Base-by-base conservation (phyloP, 2,888 invertebrate species). In the Rhabditoides inermis region DNA sequence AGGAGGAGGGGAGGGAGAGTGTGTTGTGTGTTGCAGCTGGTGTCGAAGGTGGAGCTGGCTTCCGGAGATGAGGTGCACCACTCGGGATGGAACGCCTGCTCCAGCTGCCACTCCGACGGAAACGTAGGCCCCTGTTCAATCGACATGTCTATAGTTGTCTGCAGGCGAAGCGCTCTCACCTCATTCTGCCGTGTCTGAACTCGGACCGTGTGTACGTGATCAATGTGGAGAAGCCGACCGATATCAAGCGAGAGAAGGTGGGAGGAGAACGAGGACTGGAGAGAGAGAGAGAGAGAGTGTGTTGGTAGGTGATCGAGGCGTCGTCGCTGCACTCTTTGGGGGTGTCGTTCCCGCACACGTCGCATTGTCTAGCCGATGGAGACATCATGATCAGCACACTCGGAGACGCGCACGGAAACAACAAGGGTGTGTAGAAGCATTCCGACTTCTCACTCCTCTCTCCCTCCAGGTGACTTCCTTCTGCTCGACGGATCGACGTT, bases 51-150 rank as follows among this genome's bases (percentile, higher is more conserved):
- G 0, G 83, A 84, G 69, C 86, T 91, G 69, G 86, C 85, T 7
- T 78, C 82, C 3, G 86, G 85, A 0, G 89, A 95, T 72, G 95
- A 95, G 77, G 79, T 95, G 0, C 95, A 95, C 77, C 95, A 95
- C 77, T 85, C 86, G 39, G 94, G 94, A 0, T 95, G 94, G 94
- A 94, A 95, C 77, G 85, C 89, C 0, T 95, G 95, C 77, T 90
- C 90, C 65, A 91, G 91, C 77, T 94, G 92, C 77, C 84, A 86
- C n/a, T n/a, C n/a, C n/a, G n/a, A n/a, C 77, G 80, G 77, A 35
- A 79, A 81, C 58, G 71, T 78, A 1, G 70, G 72, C 5, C 80
- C 81, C 58, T 83, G 82, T 53, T 82, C n/a, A n/a, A n/a, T n/a
- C n/a, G n/a, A n/a, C n/a, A n/a, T n/a, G n/a, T n/a, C n/a, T n/a